Evolutionary conservation across 2,113 vertebrate genomes (phyloP).

Genomic region (Elephantulus edwardii): DNA sequence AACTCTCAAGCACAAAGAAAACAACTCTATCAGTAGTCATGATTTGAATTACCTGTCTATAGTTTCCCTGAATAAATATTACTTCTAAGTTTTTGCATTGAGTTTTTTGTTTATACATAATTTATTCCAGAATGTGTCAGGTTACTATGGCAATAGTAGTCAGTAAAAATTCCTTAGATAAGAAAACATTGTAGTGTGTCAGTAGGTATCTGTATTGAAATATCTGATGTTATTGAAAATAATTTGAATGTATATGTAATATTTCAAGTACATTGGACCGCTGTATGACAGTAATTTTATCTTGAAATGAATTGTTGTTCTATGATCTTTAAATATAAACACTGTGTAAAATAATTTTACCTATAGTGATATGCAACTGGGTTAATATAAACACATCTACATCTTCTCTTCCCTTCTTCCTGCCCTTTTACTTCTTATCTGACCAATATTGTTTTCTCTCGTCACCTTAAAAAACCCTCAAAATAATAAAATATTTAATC

Average conservation of each 20-base stretch:
- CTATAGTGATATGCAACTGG: background rate
- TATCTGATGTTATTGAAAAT: background rate
- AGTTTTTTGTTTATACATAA: conserved; percentile 24
- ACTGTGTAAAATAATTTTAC: background rate
- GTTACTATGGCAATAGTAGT: background rate
- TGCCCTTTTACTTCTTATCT: background rate
- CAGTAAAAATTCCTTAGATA: background rate
- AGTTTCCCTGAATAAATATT: conserved; percentile 26
- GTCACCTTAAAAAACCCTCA: background rate
- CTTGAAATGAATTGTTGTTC: background rate
- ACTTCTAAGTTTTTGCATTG: background rate
- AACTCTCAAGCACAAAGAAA: conserved; percentile 33
- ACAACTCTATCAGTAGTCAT: background rate
- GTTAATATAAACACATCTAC: background rate
- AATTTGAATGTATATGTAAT: background rate
- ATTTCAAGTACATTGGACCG: background rate
- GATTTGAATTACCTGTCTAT: conserved; percentile 17
- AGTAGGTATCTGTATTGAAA: background rate
- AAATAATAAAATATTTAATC: background rate
- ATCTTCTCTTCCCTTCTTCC: background rate
- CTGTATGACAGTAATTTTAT: background rate
- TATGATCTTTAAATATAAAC: background rate
- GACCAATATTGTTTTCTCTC: background rate
- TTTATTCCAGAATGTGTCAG: background rate
- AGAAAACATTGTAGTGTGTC: background rate